Conservation (phyloP, 1,140 invertebrate genomes). For the Littorina saxatilis region DNA sequence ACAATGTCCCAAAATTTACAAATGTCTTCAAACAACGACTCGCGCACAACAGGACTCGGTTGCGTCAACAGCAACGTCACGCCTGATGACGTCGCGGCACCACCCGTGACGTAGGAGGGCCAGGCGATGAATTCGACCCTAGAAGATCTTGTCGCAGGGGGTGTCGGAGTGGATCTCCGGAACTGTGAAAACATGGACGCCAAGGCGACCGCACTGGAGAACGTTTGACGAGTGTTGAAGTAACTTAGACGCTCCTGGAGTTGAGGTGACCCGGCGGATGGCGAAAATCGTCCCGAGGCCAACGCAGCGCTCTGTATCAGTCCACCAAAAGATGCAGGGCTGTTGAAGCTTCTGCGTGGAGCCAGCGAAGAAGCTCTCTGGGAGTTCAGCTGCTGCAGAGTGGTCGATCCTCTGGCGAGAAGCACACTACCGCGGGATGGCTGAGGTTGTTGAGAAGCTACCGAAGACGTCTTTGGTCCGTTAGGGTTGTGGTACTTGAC, state of each 20-base stretch:
- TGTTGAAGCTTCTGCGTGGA: background rate
- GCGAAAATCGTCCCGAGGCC: no score
- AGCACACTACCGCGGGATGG: background rate
- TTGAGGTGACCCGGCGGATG: background rate
- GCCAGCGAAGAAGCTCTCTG: background rate
- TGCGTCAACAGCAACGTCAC: conserved; percentile 21
- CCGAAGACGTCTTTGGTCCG: background rate
- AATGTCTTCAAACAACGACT: background rate
- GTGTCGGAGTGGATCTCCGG: no score
- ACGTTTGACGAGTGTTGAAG: no score
- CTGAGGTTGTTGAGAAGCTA: background rate
- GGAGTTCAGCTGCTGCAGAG: background rate
- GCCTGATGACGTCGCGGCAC: background rate
- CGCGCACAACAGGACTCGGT: background rate
- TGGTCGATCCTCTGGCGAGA: background rate
- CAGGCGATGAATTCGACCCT: background rate
- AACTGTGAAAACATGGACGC: no score
- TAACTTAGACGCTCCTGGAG: background rate
- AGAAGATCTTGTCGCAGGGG: background rate
- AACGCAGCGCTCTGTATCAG: background rate
- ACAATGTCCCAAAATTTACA: conserved; percentile 13
- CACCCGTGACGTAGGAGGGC: background rate
- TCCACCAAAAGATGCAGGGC: background rate
- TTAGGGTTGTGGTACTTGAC: conserved; percentile 32
- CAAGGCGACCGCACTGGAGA: background rate